Conservation (phyloP, 2,113 vertebrate genomes). For the Equus przewalskii region DNA sequence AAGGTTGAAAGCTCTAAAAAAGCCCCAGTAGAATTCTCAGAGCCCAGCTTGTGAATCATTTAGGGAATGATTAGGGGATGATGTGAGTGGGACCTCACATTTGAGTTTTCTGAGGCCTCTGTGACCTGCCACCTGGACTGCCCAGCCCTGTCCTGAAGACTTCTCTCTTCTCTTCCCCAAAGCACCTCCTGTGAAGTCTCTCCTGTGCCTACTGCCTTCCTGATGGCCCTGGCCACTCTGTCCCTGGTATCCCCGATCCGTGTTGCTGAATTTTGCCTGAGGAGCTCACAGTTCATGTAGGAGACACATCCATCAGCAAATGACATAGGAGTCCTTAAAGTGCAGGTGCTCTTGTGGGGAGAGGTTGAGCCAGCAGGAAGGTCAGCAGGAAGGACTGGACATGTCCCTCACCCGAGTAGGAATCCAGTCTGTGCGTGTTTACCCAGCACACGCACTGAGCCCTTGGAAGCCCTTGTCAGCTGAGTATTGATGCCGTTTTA, state of each 20-base stretch:
- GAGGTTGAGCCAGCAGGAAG: background rate
- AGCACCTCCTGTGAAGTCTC: background rate
- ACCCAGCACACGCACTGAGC: rapidly evolving
- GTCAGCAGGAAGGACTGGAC: background rate
- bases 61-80: background rate
- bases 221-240: rapidly evolving
- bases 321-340: too few species aligned
- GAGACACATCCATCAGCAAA: rapidly evolving
- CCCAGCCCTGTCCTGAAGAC: background rate
- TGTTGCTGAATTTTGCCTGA: background rate
- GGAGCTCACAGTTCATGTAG: rapidly evolving
- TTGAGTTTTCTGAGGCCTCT: background rate
- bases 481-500: rapidly evolving
- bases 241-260: rapidly evolving
- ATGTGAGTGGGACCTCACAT: background rate
- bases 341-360: rapidly evolving
- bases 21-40: too few species aligned
- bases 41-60: background rate
- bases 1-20: background rate
- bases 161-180: background rate
- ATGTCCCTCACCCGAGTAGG: rapidly evolving
- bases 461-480: background rate
- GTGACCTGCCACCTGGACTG: rapidly evolving
- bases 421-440: too few species aligned
- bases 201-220: background rate